phyloP scores from a whole-genome alignment of 2,888 invertebrate genomes.

The Scrobipalpa costella region DNA sequence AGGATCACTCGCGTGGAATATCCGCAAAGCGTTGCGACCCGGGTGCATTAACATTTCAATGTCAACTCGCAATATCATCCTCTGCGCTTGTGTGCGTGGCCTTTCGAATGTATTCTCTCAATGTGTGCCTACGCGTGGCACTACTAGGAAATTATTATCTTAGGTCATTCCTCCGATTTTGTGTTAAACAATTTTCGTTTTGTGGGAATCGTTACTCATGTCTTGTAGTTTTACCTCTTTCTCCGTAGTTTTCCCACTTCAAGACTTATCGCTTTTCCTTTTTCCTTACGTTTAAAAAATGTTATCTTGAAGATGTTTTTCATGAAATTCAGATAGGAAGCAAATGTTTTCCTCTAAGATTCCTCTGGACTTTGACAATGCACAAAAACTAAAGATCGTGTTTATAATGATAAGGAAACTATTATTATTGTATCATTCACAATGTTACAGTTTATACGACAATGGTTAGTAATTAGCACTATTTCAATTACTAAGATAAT shows the following conservation, averaged over 20 bases:
- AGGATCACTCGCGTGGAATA: slow-evolving; percentile 44
- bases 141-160: slow-evolving; percentile 67
- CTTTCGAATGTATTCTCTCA: slow-evolving; percentile 48
- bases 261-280: background rate
- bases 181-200: slow-evolving; percentile 8
- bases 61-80: slow-evolving; percentile 77
- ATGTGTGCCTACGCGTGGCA: slow-evolving; percentile 41
- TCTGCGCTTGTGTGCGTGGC: slow-evolving; percentile 61
- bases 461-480: slow-evolving; percentile 58
- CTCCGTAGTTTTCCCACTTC: slow-evolving; percentile 18
- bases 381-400: slow-evolving; percentile 25
- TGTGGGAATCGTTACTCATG: slow-evolving; percentile 13
- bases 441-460: slow-evolving; percentile 58
- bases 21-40: slow-evolving; percentile 63
- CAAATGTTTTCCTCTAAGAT: slow-evolving; percentile 17
- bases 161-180: slow-evolving; percentile 53
- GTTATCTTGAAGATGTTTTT: background rate
- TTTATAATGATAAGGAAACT: slow-evolving; percentile 52
- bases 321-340: background rate
- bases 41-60: slow-evolving; percentile 81
- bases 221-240: slow-evolving; percentile 9
- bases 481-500: slow-evolving; percentile 51
- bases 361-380: slow-evolving; percentile 15
- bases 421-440: slow-evolving; percentile 61
- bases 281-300: background rate